These are phyloP conservation scores for Donacobius atricapilla DNA, from an alignment of 2,113 vertebrate species.

Conservation along the genomic window DNA sequence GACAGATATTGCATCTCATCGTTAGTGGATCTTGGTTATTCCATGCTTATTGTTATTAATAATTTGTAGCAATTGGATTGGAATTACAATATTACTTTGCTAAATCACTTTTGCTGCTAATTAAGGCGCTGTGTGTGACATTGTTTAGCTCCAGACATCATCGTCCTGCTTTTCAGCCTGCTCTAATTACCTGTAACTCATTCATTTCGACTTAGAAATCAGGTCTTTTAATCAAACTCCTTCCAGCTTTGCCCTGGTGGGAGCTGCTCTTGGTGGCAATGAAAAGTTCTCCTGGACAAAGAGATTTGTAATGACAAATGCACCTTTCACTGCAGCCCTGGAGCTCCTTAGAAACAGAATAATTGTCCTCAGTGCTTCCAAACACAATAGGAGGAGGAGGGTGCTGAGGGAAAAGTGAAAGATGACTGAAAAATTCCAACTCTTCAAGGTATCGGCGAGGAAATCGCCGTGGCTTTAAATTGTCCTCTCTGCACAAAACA, in stretches of 20 bases:
- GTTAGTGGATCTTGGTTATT: neutral
- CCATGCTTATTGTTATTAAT: conserved; percentile 41
- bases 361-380: neutral
- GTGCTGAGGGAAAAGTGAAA: neutral
- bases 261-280: neutral
- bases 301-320: conserved; percentile 6
- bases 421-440: neutral
- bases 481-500: neutral
- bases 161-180: neutral
- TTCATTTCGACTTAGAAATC: neutral
- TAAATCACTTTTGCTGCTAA: conserved; percentile 61
- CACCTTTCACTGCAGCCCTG: neutral
- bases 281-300: neutral
- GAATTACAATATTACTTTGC: conserved; percentile 51
- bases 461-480: neutral
- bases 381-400: neutral
- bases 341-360: neutral
- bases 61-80: conserved; percentile 39
- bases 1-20: conserved; percentile 26
- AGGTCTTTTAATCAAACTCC: neutral
- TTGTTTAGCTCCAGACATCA: conserved; percentile 5
- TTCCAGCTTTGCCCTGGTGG: neutral
- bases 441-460: neutral
- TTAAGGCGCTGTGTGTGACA: conserved; percentile 19
- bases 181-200: conserved; percentile 21